These are phyloP conservation scores for Eurosta solidaginis DNA, from an alignment of 1,140 invertebrate genomes.

Conservation along the genomic window DNA sequence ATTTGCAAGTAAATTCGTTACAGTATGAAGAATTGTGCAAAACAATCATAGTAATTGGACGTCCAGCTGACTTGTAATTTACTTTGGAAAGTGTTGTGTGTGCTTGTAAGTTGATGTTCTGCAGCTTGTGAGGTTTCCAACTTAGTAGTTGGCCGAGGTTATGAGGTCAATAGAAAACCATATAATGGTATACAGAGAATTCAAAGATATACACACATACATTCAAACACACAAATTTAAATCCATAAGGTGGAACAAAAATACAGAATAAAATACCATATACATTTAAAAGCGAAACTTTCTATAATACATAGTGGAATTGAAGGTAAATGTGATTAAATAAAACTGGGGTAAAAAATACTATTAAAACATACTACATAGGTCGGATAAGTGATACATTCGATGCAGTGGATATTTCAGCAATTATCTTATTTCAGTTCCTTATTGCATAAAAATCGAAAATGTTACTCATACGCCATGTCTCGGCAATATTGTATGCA, in stretches of 20 bases:
- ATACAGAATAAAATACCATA: background rate
- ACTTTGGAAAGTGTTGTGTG: no score
- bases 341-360: no score
- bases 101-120: no score
- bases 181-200: background rate
- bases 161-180: constrained; percentile 50
- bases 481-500: no score
- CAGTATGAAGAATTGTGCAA: no score
- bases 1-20: no score
- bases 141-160: constrained; percentile 47
- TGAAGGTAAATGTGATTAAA: background rate
- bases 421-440: no score
- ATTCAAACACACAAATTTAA: background rate
- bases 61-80: no score
- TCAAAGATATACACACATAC: background rate
- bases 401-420: no score
- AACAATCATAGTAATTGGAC: no score
- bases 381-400: background rate
- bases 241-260: background rate
- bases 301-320: background rate
- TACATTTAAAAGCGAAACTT: background rate
- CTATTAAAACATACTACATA: background rate
- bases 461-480: no score
- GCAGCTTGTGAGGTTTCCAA: background rate
- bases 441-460: no score